A percentile compares a stretch with the other conserved stretches of the same genome.
Evolutionary conservation across 2,888 invertebrate genomes (phyloP).

Genomic region (Mythimna loreyi): DNA sequence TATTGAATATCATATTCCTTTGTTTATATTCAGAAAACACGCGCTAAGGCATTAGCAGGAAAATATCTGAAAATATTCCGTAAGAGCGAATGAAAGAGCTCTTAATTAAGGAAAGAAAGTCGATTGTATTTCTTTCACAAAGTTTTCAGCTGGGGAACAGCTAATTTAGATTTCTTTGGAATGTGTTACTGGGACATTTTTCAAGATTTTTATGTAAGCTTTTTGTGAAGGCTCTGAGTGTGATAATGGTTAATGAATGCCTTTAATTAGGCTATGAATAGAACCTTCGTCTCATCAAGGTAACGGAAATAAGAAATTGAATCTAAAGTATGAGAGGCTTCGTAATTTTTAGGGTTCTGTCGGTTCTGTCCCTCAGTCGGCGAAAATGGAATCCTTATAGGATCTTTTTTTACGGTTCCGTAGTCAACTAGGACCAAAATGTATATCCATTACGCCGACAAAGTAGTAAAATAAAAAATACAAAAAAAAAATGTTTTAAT

Average conservation of each 20-base stretch:
- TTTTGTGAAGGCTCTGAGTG: not conserved
- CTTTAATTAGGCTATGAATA: conserved; percentile 11
- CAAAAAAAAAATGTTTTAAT: too few species aligned
- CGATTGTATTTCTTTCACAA: conserved; percentile 48
- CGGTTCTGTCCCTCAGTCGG: too few species aligned
- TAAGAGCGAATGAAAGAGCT: conserved; percentile 56
- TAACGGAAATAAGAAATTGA: not conserved
- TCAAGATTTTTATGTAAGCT: conserved; percentile 31
- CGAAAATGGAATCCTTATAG: too few species aligned
- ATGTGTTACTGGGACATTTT: conserved; percentile 8
- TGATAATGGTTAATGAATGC: conserved; percentile 24
- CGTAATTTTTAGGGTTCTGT: not conserved
- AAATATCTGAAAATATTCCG: conserved; percentile 63
- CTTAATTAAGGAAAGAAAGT: conserved; percentile 65
- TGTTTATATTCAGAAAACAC: conserved; percentile 64
- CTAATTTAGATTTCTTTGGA: conserved; percentile 38
- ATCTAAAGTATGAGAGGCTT: not conserved
- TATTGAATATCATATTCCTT: conserved; percentile 56
- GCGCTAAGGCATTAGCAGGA: conserved; percentile 67
- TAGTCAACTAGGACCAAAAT: too few species aligned
- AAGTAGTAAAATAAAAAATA: too few species aligned
- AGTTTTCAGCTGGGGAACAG: conserved; percentile 37
- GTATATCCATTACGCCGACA: too few species aligned
- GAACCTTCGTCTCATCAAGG: too few species aligned
- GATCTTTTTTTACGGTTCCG: too few species aligned